Evolutionary conservation across 2,113 vertebrate genomes (phyloP), one percentile per base, ranked within the genome.

Genomic region (Brachyistius frenatus): DNA sequence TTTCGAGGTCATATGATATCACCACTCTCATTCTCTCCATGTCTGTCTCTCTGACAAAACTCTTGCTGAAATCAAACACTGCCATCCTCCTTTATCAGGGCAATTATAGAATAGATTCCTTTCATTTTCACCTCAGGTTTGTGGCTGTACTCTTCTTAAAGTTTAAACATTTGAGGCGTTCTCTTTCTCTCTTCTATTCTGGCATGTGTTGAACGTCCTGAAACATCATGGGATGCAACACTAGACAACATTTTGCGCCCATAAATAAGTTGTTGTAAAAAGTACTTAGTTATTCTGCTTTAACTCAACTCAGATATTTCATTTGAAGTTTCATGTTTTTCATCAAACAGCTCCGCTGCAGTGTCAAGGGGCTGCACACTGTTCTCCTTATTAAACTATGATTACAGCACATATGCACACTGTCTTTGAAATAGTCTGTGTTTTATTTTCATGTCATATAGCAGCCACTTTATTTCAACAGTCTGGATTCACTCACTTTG

Each of bases 1-100:
- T 85, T 84, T 83, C 49, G 55, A 66, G 81, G 78, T 85, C 84
- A 83, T 60, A 73, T 75, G 81, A 85, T 81, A 90, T 84, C 72
- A 76, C 32, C 76, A 79, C 72, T 61, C 44, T 66, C 31, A 2
- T 33, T 47, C 78, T 74, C 36, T 52, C 47, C 61, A 55, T 52
- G 33, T 76, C 31, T 69, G 39, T 73, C 58, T 78, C n/a, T 54
- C 63, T 58, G 39, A 53, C 49, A 63, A 49, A 72, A 47, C 36
- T 52, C 52, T 37, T 33, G 37, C 36, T 70, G 70, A 82, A 85
- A 73, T 63, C 74, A 74, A 65, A 74, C 62, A 67, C 73, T 33
- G 14, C 3, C 37, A 33, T 62, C 52, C 23, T 23, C 23, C 54
- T 76, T 74, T 35, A 81, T 53, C 58, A 72, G 15, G 54, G 57